phyloP scores from a whole-genome alignment of 2,113 vertebrate genomes.

The Tragulus kanchil region DNA sequence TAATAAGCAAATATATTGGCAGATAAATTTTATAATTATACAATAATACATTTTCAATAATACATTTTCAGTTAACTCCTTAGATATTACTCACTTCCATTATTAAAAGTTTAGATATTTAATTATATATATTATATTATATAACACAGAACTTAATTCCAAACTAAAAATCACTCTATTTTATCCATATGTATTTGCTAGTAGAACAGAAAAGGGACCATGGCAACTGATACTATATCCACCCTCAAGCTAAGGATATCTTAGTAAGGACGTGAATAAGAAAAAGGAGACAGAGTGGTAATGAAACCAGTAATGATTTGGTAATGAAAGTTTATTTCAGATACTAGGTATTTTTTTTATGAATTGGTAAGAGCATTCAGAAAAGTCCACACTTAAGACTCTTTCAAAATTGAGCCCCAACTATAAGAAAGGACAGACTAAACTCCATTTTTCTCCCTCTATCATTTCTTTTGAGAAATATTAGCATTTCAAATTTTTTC shows the following conservation, averaged over 20 bases:
- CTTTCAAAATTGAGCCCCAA: not conserved
- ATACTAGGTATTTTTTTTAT: constrained; percentile 12
- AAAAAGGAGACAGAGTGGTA: not conserved
- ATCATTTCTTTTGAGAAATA: not conserved
- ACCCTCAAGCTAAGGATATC: not conserved
- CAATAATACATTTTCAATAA: too few relatives aligned
- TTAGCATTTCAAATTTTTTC: constrained; percentile 47
- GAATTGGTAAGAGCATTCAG: not conserved
- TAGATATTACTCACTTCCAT: not conserved
- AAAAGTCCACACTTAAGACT: constrained; percentile 58
- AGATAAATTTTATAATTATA: not conserved
- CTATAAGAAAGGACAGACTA: constrained; percentile 8
- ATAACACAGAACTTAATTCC: constrained; percentile 1
- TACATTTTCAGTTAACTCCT: not conserved
- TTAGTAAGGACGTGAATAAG: not conserved
- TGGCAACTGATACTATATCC: not conserved
- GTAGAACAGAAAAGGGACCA: not conserved
- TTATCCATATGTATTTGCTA: not conserved
- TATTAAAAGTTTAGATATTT: constrained; percentile 10
- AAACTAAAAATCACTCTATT: not conserved
- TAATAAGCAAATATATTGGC: not conserved
- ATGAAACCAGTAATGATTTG: constrained; percentile 2
- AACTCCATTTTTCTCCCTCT: not conserved
- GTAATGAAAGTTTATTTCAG: constrained; percentile 8
- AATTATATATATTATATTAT: constrained; percentile 41